Evolutionary conservation across 2,888 invertebrate genomes (phyloP).

Genomic region (Tortrix viridana): DNA sequence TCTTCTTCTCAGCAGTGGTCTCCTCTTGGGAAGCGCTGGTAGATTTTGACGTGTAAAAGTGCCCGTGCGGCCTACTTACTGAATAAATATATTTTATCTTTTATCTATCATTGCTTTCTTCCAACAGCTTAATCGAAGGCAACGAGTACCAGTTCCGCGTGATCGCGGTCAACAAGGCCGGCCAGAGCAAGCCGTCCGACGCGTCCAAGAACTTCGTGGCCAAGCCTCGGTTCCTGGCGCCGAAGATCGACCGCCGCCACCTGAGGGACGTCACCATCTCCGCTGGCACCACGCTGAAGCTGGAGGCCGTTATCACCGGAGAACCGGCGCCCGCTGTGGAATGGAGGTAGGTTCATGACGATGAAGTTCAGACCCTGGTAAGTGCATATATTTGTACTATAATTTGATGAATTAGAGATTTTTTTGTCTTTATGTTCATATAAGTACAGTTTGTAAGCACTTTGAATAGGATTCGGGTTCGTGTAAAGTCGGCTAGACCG

Average conservation of each 20-base stretch:
- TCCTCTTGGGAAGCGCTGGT: no score
- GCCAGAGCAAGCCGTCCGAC: slow-evolving; percentile 96
- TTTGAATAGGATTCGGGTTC: no score
- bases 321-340: slow-evolving; percentile 97
- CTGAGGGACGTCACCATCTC: slow-evolving; percentile 95
- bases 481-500: no score
- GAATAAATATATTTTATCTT: no score
- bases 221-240: slow-evolving; percentile 95
- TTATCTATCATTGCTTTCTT: neutral
- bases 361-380: no score
- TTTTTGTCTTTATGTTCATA: no score
- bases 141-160: slow-evolving; percentile 99
- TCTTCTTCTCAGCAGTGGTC: no score
- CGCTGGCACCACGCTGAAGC: slow-evolving; percentile 95
- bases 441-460: no score
- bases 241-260: slow-evolving; percentile 97
- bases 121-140: slow-evolving; percentile 91
- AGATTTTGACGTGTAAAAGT: no score
- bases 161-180: slow-evolving; percentile 97
- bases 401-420: no score
- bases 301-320: slow-evolving; percentile 96
- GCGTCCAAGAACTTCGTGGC: slow-evolving; percentile 93
- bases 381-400: no score
- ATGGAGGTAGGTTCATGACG: slow-evolving; percentile 20
- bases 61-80: no score